A percentile compares a stretch with the other conserved stretches of the same genome.
phyloP scores from a whole-genome alignment of 2,113 vertebrate genomes.

The Boulengeromyrus knoepffleri region DNA sequence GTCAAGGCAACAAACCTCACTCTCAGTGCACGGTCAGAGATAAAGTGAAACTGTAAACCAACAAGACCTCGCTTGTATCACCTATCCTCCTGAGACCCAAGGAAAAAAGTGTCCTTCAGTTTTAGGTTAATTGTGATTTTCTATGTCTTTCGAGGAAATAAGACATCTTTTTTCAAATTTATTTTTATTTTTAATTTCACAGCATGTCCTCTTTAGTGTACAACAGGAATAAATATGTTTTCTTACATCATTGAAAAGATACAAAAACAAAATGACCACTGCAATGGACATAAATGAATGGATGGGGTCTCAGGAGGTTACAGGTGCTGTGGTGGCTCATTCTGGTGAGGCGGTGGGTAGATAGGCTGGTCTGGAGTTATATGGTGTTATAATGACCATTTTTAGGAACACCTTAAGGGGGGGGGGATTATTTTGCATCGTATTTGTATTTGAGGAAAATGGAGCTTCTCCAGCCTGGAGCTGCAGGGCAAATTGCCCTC shows the following conservation, averaged over 20 bases:
- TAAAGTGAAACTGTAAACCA: background rate
- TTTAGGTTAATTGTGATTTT: no score
- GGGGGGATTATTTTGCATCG: background rate
- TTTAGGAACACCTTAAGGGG: background rate
- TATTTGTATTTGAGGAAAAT: conserved; percentile 3
- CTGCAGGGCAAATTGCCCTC: conserved; percentile 5
- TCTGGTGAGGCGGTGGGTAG: background rate
- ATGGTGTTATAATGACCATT: background rate
- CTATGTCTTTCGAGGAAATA: no score
- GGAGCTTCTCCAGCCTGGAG: background rate
- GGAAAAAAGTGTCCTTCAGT: no score
- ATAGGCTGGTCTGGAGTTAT: background rate
- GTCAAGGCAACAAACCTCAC: background rate
- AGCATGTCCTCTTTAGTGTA: no score
- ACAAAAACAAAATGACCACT: no score
- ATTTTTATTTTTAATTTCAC: no score
- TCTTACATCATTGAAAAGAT: no score
- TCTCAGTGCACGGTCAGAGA: background rate
- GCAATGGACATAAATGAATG: no score
- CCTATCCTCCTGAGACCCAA: background rate
- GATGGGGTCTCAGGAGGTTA: no score
- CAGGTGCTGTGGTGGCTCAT: background rate
- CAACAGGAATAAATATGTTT: no score
- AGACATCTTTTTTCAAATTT: no score
- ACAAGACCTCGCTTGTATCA: background rate